Evolutionary conservation across 2,113 vertebrate genomes (phyloP).

Genomic region (Thunnus thynnus): DNA sequence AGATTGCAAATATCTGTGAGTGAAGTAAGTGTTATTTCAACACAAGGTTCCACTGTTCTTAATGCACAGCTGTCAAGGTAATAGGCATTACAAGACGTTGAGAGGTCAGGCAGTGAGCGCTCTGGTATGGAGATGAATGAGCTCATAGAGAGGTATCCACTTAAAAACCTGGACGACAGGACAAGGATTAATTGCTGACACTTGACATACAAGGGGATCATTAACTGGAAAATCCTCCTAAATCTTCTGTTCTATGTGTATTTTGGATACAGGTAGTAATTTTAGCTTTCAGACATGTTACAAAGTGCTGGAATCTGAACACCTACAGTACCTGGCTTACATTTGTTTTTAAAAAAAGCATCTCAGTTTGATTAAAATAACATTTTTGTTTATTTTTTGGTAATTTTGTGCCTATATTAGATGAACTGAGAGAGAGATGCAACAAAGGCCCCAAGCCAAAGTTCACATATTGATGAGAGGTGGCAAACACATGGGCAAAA

Average conservation of each 20-base stretch:
- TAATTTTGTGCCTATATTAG: too few species aligned
- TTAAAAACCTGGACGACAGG: slow-evolving; percentile 29
- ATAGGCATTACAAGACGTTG: slow-evolving; percentile 7
- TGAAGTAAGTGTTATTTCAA: slow-evolving; percentile 15
- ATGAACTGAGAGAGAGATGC: too few species aligned
- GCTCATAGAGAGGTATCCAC: slow-evolving; percentile 14
- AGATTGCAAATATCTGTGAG: slow-evolving; percentile 1
- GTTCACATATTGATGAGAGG: too few species aligned
- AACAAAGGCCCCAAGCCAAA: too few species aligned
- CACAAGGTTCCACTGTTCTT: not conserved
- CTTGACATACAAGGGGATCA: slow-evolving; percentile 4
- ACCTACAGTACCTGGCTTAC: too few species aligned
- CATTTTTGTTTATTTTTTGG: too few species aligned
- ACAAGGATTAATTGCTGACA: slow-evolving; percentile 29
- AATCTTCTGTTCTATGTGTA: not conserved
- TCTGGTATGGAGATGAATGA: slow-evolving; percentile 30
- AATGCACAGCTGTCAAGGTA: slow-evolving; percentile 30
- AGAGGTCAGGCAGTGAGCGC: slow-evolving; percentile 11
- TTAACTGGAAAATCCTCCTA: slow-evolving; percentile 21
- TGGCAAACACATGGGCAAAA: too few species aligned
- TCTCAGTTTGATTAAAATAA: too few species aligned
- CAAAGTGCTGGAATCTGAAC: not conserved
- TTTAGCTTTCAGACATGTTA: slow-evolving; percentile 12
- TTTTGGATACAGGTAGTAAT: slow-evolving; percentile 7
- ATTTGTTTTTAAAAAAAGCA: too few species aligned